Percentiles rank a stretch among this genome's conserved stretches.
These are phyloP conservation scores for Drosophila mayaguana DNA, from an alignment of 2,888 invertebrate genomes.

Conservation along the genomic window DNA sequence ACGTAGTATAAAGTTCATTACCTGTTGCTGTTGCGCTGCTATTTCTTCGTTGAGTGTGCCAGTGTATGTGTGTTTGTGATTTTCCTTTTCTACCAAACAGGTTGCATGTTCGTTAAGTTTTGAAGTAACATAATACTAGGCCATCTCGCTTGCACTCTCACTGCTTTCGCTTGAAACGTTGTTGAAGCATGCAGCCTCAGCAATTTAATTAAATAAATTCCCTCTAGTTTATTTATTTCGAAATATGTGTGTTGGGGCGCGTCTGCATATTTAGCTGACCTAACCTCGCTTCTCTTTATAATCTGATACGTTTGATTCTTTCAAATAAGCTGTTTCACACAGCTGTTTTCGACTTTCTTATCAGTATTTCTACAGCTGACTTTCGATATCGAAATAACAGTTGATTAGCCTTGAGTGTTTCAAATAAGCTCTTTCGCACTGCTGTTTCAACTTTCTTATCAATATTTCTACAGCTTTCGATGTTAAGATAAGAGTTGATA, in stretches of 20 bases:
- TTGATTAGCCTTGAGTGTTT: not conserved
- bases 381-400: not conserved
- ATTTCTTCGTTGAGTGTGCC: conserved; percentile 13
- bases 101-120: conserved; percentile 49
- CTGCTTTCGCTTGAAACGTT: conserved; percentile 3
- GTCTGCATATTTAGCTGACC: not conserved
- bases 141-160: conserved; percentile 26
- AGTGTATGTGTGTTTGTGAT: not conserved
- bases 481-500: not conserved
- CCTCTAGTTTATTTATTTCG: conserved; percentile 6
- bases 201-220: conserved; percentile 43
- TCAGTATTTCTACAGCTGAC: conserved; percentile 9
- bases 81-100: conserved; percentile 31
- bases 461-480: too few species aligned
- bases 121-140: conserved; percentile 49
- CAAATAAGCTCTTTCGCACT: too few species aligned
- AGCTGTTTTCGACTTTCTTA: conserved; percentile 35
- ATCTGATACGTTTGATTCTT: conserved; percentile 9
- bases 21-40: conserved; percentile 58
- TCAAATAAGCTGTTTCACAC: conserved; percentile 3
- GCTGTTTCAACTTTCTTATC: too few species aligned
- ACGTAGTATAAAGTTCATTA: conserved; percentile 69
- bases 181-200: conserved; percentile 7
- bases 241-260: conserved; percentile 18
- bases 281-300: not conserved